Percentiles rank a stretch among this genome's conserved stretches.
Evolutionary conservation across 2,113 vertebrate species (phyloP).

Genomic region (Plestiodon gilberti): DNA sequence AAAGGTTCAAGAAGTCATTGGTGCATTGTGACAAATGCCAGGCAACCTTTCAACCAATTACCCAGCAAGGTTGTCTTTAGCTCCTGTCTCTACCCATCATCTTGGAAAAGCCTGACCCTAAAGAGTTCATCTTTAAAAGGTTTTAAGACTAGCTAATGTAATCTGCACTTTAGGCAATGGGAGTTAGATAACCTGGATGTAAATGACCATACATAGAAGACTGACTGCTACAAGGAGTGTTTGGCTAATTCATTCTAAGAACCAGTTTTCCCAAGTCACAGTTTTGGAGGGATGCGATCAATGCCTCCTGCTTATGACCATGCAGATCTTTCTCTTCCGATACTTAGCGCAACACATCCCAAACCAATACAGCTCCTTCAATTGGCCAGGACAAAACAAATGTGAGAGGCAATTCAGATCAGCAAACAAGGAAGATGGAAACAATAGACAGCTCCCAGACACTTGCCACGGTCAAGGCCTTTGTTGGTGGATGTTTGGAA

Average conservation of each 20-base stretch:
- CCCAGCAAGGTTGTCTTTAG: neutral
- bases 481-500: slow-evolving; percentile 5
- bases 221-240: neutral
- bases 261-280: neutral
- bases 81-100: neutral
- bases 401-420: neutral
- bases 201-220: neutral
- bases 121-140: neutral
- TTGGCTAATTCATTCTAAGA: neutral
- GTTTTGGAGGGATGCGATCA: neutral
- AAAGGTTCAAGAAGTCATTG: neutral
- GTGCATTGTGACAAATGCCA: neutral
- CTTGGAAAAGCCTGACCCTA: neutral
- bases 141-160: neutral
- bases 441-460: neutral
- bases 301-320: neutral
- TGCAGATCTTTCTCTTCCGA: neutral
- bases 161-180: neutral
- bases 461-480: neutral
- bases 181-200: neutral
- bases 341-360: neutral
- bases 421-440: neutral
- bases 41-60: neutral
- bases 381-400: neutral
- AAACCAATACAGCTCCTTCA: neutral